Base-by-base conservation (phyloP, 2,797 vertebrate genomes). In the Tolypeutes matacus region DNA sequence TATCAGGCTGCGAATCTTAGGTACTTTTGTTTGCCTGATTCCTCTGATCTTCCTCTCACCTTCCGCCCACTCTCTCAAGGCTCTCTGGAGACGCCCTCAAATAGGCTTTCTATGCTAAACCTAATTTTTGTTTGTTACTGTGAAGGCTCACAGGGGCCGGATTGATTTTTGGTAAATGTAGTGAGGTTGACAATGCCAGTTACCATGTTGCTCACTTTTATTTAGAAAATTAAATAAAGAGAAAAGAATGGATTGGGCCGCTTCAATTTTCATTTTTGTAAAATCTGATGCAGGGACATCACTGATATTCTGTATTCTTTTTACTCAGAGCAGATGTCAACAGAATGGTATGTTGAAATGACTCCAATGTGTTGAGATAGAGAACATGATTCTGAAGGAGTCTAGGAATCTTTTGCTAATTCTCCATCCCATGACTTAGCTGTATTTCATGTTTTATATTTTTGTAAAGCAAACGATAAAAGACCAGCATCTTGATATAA, bases 311-410 rank as follows among this genome's bases (percentile, higher is more conserved):
- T 85, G 20, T 62, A 53, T 78, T 91, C 89, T 90, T 20, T 64
- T 42, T 39, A 49, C 6, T 27, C 60, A 64, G 27, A 23, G 49
- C 29, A 17, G 39, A 75, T 78, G 75, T 78, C 85, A 82, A 15
- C 12, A 27, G 53, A 78, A 95, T 69, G 31, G 56, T 7, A 11
- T 29, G 56, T 15, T 39, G 60, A 95, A 75, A 92, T 56, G 29
- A 78, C 82, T 56, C 42, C 5, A 64, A 17, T 76, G 46, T 92
- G 4, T 73, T 67, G 67, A 65, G 69, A 76, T 31, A 5, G 5
- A 87, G 85, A 95, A 88, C 46, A n/a, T 42, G n/a, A 88, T 73
- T 94, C 53, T 39, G 53, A 95, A 75, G 36, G 36, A 85, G 85
- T 87, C 77, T 25, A n/a, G 36, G 27, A 36, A 84, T 62, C 17